Evolutionary conservation across 2,113 vertebrate genomes (phyloP).

Genomic region (human (Homo sapiens)): DNA sequence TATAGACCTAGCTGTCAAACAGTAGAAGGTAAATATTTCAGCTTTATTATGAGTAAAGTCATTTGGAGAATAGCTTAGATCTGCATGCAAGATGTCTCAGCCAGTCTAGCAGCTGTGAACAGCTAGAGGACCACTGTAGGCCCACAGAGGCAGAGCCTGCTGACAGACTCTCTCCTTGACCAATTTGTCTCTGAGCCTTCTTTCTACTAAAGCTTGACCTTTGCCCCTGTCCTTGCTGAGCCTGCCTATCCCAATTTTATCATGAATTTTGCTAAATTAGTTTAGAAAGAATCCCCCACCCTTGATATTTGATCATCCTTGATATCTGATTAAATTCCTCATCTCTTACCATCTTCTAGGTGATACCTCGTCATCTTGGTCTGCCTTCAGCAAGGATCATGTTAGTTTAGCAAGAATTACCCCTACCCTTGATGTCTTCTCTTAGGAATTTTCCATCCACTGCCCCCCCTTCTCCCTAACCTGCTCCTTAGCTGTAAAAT

Average conservation of each 20-base stretch:
- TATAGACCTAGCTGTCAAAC: background rate
- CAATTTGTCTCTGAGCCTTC: background rate
- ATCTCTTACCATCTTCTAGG: background rate
- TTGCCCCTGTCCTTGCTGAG: background rate
- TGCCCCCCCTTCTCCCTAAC: background rate
- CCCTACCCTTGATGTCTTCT: background rate
- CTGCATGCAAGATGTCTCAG: background rate
- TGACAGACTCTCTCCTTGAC: background rate
- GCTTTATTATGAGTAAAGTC: background rate
- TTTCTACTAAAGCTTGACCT: background rate
- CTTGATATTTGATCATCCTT: background rate
- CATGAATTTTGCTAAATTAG: background rate
- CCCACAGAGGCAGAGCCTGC: background rate
- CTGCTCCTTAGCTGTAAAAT: no score
- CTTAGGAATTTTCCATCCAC: background rate
- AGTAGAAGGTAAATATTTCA: background rate
- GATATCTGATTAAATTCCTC: background rate
- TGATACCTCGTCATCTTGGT: background rate
- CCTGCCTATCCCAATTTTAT: background rate
- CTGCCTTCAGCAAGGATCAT: background rate
- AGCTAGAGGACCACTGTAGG: background rate
- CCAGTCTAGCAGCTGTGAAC: background rate
- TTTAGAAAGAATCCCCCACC: background rate
- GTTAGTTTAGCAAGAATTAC: background rate
- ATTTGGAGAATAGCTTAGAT: background rate